A percentile compares a stretch with the other conserved stretches of the same genome.
phyloP scores from a whole-genome alignment of 2,113 vertebrate genomes.

The Callionymus lyra region DNA sequence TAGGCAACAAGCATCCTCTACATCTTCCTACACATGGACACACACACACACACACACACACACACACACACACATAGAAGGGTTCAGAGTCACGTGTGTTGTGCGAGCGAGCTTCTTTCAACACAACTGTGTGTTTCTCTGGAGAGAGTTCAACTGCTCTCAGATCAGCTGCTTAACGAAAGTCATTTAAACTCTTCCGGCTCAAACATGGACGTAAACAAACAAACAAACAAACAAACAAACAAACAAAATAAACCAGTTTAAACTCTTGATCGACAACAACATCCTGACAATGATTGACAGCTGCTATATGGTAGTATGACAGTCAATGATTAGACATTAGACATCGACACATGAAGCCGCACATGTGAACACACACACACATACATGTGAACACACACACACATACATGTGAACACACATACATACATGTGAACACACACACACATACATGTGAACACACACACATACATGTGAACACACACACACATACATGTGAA shows the following conservation, averaged over 20 bases:
- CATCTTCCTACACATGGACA: slow-evolving; percentile 51
- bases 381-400: slow-evolving; percentile 5
- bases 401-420: slow-evolving; percentile 27
- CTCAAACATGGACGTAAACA: too few species aligned
- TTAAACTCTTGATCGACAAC: too few species aligned
- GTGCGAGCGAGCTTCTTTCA: too few species aligned
- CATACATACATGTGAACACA: slow-evolving; percentile 7
- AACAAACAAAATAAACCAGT: too few species aligned
- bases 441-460: slow-evolving; percentile 26
- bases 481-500: slow-evolving; percentile 20
- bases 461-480: slow-evolving; percentile 9
- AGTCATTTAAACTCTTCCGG: too few species aligned
- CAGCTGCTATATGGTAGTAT: too few species aligned
- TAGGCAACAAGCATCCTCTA: slow-evolving; percentile 65
- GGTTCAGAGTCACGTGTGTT: slow-evolving; percentile 5
- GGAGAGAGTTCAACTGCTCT: too few species aligned
- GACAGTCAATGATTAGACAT: too few species aligned
- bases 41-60: slow-evolving; percentile 36
- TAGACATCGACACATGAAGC: not conserved
- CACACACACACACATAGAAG: slow-evolving; percentile 9
- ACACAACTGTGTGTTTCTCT: too few species aligned
- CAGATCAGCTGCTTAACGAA: too few species aligned
- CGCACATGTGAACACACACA: slow-evolving; percentile 4
- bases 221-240: too few species aligned
- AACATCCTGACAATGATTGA: too few species aligned